A percentile compares a stretch with the other conserved stretches of the same genome.
Conservation (phyloP, 2,797 vertebrate genomes). For the Dipus sagitta region DNA sequence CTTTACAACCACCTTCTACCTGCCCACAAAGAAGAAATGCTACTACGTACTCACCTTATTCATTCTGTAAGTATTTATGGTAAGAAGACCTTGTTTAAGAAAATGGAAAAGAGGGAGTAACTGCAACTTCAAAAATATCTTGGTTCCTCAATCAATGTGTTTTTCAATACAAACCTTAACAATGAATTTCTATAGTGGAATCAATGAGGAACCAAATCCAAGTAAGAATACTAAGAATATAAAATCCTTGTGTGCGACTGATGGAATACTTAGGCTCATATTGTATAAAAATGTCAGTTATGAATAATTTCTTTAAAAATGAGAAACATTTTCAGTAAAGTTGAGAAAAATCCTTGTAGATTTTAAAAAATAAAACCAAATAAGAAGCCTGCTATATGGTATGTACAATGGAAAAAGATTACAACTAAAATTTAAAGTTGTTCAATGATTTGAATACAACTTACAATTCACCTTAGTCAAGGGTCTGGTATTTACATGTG, state of each 20-base stretch:
- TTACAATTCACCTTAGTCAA: conserved; percentile 45
- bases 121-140: conserved; percentile 19
- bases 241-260: not conserved
- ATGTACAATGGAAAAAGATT: conserved; percentile 11
- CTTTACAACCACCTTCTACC: not conserved
- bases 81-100: not conserved
- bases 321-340: conserved; percentile 21
- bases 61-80: conserved; percentile 9
- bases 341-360: not conserved
- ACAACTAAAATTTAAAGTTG: not conserved
- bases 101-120: conserved; percentile 28
- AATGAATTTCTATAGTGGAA: conserved; percentile 47
- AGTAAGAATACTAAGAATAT: not conserved
- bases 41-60: conserved; percentile 28
- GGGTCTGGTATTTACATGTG: conserved; percentile 17
- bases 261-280: not conserved
- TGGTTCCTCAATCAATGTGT: conserved; percentile 36
- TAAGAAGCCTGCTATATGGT: not conserved
- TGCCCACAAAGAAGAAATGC: conserved; percentile 48
- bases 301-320: conserved; percentile 40
- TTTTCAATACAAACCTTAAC: conserved; percentile 42
- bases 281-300: conserved; percentile 18
- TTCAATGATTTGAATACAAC: conserved; percentile 50
- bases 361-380: conserved; percentile 3
- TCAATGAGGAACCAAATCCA: conserved; percentile 39